Evolutionary conservation across 2,888 invertebrate species (phyloP), one percentile per base, ranked within the genome.

Genomic region (Drosophila neutralis): DNA sequence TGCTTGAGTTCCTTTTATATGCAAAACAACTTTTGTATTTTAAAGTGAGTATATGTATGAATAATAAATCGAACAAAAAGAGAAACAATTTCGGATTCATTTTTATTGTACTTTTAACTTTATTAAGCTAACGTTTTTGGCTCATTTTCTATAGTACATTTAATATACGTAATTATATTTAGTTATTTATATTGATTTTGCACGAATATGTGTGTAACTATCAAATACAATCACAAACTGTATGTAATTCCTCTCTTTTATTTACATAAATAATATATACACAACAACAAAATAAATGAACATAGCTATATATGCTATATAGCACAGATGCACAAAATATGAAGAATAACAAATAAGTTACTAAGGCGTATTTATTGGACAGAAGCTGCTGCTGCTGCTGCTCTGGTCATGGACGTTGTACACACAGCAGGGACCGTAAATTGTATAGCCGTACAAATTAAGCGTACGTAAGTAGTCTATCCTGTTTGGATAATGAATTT

Each of bases 191-290:
- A 80, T 79, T 56, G 69, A 69, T 65, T 67, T 67, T 78, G 64
- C 65, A 76, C 49, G 80, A 52, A 67, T 68, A 67, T 69, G 58
- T 61, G 53, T 68, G 71, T 80, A 79, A 86, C 86, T 83, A 83
- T 83, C 36, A 86, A 88, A 83, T 83, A 83, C 80, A 83, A 89
- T 89, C 89, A 89, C 83, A 83, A 83, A 86, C 83, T 70, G 66
- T 85, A 78, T 79, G 61, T 69, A 53, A 53, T 53, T 49, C 53
- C 40, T 18, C 38, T 35, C 45, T 24, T 21, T 21, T 73, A 68
- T 82, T 63, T 78, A 73, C 82, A 79, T 60, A 57, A 63, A 63
- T 67, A 59, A 66, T 65, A 67, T 54, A 71, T 51, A 71, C 24
- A 45, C 45, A 38, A 18, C 8, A 45, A 45, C 8, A 8, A 18